Conservation (phyloP, 2,888 invertebrate species). For the Tuberolachnus salignus region DNA sequence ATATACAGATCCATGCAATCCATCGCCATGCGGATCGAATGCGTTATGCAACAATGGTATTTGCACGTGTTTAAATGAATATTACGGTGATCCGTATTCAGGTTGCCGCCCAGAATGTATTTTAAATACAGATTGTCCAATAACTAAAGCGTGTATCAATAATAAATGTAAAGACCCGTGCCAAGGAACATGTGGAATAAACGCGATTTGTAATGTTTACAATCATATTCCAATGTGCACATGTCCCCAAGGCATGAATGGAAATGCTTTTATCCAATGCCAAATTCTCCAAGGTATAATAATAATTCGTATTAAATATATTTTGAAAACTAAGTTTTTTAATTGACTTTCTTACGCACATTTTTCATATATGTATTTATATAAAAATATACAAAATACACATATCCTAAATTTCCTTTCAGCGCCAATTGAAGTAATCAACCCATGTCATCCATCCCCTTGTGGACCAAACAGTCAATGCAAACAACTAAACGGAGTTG, state of each 20-base stretch:
- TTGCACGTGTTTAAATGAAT: conserved; percentile 71
- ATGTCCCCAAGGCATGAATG: conserved; percentile 72
- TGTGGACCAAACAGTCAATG: conserved; percentile 90
- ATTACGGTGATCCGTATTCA: conserved; percentile 70
- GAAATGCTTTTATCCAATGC: conserved; percentile 74
- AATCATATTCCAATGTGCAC: conserved; percentile 80
- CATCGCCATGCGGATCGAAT: conserved; percentile 75
- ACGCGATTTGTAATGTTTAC: conserved; percentile 75
- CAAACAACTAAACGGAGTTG: conserved; percentile 77
- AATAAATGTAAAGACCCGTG: conserved; percentile 76
- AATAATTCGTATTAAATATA: background rate
- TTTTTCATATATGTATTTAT: background rate
- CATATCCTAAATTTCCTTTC: conserved; percentile 54
- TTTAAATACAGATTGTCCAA: conserved; percentile 73
- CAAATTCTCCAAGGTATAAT: conserved; percentile 61
- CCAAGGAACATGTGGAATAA: conserved; percentile 74
- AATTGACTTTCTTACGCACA: no score
- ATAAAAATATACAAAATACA: background rate
- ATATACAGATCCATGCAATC: conserved; percentile 61
- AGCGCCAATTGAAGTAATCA: conserved; percentile 63
- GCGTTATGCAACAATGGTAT: conserved; percentile 82
- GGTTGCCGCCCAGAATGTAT: conserved; percentile 78
- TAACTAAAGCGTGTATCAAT: conserved; percentile 73
- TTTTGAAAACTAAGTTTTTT: background rate
- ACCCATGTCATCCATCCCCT: conserved; percentile 82